Conservation (phyloP, 2,113 vertebrate genomes). For the Progne subis region DNA sequence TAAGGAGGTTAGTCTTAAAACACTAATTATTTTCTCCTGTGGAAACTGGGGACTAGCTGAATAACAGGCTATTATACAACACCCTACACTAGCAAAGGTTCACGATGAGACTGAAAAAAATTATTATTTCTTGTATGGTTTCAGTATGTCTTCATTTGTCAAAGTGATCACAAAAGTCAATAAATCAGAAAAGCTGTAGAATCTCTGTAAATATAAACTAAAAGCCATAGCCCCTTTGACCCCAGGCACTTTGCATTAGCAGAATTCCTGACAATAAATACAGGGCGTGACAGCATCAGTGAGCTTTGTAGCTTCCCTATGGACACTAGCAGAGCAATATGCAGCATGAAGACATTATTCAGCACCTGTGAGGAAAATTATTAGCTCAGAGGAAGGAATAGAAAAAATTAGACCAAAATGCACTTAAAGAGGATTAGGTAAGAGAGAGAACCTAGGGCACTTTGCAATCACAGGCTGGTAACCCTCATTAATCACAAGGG, state of each 20-base stretch:
- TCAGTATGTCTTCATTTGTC: slow-evolving; percentile 2
- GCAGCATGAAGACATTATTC: neutral
- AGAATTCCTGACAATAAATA: slow-evolving; percentile 17
- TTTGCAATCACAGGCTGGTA: slow-evolving; percentile 5
- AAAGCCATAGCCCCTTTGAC: neutral
- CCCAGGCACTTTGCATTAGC: neutral
- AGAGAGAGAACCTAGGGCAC: neutral
- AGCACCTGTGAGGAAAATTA: neutral
- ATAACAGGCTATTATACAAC: neutral
- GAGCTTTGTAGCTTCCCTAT: slow-evolving; percentile 5
- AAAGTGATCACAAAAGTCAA: slow-evolving; percentile 1
- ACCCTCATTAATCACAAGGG: slow-evolving; percentile 26
- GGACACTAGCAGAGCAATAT: neutral
- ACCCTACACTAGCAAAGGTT: neutral
- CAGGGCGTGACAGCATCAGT: neutral
- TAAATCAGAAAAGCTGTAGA: slow-evolving; percentile 3
- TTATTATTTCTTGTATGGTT: neutral
- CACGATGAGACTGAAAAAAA: neutral
- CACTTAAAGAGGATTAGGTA: slow-evolving; percentile 26
- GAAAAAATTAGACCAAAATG: slow-evolving; percentile 8
- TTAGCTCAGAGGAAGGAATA: neutral
- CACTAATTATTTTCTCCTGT: slow-evolving; percentile 24
- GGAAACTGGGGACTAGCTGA: neutral
- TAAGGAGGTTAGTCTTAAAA: slow-evolving; percentile 1
- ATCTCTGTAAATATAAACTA: slow-evolving; percentile 1